Base-by-base conservation (phyloP, 1,140 invertebrate genomes). In the Nasonia longicornis region DNA sequence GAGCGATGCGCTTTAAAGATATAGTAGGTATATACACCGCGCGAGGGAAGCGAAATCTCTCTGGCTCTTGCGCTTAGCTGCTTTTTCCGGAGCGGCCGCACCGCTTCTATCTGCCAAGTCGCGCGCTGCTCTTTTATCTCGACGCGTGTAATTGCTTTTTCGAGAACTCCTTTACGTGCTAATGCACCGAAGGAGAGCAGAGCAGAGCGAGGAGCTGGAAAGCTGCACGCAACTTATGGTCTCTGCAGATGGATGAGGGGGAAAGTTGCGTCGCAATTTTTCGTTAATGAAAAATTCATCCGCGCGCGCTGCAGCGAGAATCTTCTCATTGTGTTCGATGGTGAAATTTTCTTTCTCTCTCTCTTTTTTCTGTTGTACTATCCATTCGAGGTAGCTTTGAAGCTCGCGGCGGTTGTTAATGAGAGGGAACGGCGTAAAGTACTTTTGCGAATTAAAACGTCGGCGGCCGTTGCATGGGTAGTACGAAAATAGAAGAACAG, bases 81-180 rank as follows among this genome's bases (percentile, higher is more conserved):
- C 64, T 31, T 67, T 58, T 67, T 67, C 26, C 29, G 26, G 26
- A 7, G 6, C 29, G 26, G 16, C 69, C 35, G 31, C 26, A 26
- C 31, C 31, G 38, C 20, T 45, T 20, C 35, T 63, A 74, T 66
- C 74, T 64, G 74, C 58, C 58, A 76, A 45, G 63, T 76, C 72
- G 48, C 72, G 72, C 48, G 58, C 20, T 69, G 35, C 76, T 77
- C 76, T 77, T 77, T 77, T 77, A 67, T 77, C 76, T 77, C 38
- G 22, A 63, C 31, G 64, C 76, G 38, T 69, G 64, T 77, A 77
- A 77, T 69, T 77, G 64, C 76, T 69, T 77, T 77, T 77, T 69
- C 76, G 76, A 69, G 64, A 77, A 69, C 76, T 77, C 76, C 35
- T 77, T 77, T 77, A 77, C 76, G 64, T 77, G 64, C 76, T 77